These are phyloP conservation scores for Notospermus geniculatus DNA, from an alignment of 1,140 invertebrate species.

Conservation along the genomic window DNA sequence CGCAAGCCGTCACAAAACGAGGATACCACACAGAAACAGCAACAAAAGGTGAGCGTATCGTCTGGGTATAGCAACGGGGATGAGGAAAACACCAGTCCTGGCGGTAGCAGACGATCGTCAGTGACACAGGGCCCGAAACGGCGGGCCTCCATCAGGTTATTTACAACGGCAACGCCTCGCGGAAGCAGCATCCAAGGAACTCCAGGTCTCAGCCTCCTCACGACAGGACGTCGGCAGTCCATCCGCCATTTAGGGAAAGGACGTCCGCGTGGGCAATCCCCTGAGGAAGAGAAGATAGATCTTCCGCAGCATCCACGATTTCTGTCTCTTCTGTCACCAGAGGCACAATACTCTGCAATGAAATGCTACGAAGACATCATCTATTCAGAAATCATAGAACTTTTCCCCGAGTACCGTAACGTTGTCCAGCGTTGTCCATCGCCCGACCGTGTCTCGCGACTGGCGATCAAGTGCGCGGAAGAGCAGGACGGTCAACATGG, in stretches of 20 bases:
- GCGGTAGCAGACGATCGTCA: too few species aligned
- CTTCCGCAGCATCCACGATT: neutral
- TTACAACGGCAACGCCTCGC: too few species aligned
- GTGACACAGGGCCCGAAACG: too few species aligned
- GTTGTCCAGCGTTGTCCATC: neutral
- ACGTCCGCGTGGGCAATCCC: neutral
- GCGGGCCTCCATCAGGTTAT: too few species aligned
- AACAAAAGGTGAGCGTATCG: too few species aligned
- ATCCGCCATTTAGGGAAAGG: neutral
- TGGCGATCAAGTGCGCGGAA: neutral
- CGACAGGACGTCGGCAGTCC: neutral
- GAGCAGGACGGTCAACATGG: neutral
- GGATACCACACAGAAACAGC: too few species aligned
- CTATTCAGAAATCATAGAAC: neutral
- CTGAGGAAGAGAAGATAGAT: constrained; percentile 5
- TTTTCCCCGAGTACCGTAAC: neutral
- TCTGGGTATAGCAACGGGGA: too few species aligned
- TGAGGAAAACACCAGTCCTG: too few species aligned
- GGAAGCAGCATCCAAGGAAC: too few species aligned
- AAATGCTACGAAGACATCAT: constrained; percentile 8
- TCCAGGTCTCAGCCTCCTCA: too few species aligned
- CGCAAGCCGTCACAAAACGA: too few species aligned
- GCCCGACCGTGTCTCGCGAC: neutral
- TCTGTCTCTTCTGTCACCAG: constrained; percentile 1
- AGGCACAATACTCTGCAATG: constrained; percentile 7